A percentile compares a stretch with the other conserved stretches of the same genome.
Evolutionary conservation across 2,797 vertebrate species (phyloP).

Genomic region (Enteromius unitaeniatus): DNA sequence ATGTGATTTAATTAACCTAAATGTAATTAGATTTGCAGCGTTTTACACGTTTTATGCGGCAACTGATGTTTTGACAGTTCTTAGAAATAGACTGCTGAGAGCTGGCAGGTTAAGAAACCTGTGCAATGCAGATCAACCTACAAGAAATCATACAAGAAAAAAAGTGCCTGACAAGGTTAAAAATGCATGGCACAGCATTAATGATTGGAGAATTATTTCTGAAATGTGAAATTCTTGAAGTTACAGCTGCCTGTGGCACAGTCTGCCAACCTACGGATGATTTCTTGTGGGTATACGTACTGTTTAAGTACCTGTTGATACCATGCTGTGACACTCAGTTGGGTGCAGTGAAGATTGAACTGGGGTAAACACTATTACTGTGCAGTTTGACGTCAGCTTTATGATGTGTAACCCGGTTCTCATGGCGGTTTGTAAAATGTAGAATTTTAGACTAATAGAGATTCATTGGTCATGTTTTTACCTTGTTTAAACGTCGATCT

Average conservation of each 20-base stretch:
- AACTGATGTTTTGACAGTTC: slow-evolving; percentile 17
- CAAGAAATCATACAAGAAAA: not conserved
- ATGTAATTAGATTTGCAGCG: slow-evolving; percentile 1
- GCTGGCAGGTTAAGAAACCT: slow-evolving; percentile 19
- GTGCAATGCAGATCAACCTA: slow-evolving; percentile 1
- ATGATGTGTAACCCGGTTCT: not conserved
- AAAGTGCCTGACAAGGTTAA: not conserved
- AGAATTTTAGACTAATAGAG: not conserved
- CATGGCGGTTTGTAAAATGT: not conserved
- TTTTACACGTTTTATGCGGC: slow-evolving; percentile 21
- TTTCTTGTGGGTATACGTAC: slow-evolving; percentile 4
- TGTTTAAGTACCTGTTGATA: slow-evolving; percentile 28
- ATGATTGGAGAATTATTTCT: slow-evolving; percentile 43
- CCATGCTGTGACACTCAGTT: slow-evolving; percentile 17
- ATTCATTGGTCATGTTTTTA: not conserved
- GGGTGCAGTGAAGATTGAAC: slow-evolving; percentile 10
- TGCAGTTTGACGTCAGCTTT: not conserved
- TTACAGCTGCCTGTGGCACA: slow-evolving; percentile 19
- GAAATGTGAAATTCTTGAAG: slow-evolving; percentile 18
- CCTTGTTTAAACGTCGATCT: not conserved
- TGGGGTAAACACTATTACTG: not conserved
- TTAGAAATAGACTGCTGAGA: slow-evolving; percentile 2
- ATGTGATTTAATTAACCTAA: not conserved
- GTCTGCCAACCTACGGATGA: slow-evolving; percentile 15
- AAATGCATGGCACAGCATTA: not conserved